These are phyloP conservation scores for Rotaria macrura DNA, from an alignment of 2,888 invertebrate genomes.

Conservation along the genomic window DNA sequence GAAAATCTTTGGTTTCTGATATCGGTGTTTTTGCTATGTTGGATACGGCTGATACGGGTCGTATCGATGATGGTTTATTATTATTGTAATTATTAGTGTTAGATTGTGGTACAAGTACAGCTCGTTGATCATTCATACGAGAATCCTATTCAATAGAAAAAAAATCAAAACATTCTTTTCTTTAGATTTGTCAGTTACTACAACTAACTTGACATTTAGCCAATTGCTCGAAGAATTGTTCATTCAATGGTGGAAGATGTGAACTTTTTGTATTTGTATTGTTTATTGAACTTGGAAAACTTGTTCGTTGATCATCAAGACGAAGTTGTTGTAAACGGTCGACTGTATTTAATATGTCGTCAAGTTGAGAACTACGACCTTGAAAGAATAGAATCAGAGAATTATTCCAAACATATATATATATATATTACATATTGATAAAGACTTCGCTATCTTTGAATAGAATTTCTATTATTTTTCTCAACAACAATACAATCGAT, in stretches of 20 bases:
- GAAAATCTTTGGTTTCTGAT: background rate
- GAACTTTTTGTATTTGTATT: background rate
- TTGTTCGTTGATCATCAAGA: conserved; percentile 20
- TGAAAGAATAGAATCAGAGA: background rate
- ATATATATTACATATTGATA: too few species aligned
- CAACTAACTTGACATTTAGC: conserved; percentile 63
- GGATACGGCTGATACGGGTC: background rate
- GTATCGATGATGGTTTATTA: background rate
- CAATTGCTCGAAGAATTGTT: conserved; percentile 65
- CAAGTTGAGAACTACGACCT: background rate
- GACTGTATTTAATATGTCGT: background rate
- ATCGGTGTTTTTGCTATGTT: background rate
- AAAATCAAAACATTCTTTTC: background rate
- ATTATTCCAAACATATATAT: too few species aligned
- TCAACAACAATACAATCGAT: too few species aligned
- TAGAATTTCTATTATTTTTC: too few species aligned
- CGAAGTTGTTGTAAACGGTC: conserved; percentile 12
- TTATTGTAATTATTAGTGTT: too few species aligned
- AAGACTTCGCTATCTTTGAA: too few species aligned
- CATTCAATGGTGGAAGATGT: background rate
- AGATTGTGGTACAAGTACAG: background rate
- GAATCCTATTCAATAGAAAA: background rate
- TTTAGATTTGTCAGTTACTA: background rate
- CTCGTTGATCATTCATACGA: conserved; percentile 19
- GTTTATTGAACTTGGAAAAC: background rate